Conservation (phyloP, 1,140 invertebrate genomes). For the Leptoteleia sp. region DNA sequence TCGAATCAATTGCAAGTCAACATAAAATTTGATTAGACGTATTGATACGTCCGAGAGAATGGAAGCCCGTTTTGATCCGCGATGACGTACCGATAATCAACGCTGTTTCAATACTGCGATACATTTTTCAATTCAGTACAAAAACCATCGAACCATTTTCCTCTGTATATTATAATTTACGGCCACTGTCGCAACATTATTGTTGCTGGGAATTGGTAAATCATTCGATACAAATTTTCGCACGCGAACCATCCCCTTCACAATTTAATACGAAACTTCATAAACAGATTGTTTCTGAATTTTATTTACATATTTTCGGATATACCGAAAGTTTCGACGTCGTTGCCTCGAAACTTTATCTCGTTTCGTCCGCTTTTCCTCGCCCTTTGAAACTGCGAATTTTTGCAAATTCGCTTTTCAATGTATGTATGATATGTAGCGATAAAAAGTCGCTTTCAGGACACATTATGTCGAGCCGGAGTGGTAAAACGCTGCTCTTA, state of each 20-base stretch:
- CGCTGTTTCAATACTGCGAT: slow-evolving; percentile 4
- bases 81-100: slow-evolving; percentile 38
- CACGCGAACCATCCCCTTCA: background rate
- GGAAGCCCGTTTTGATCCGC: slow-evolving; percentile 22
- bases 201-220: background rate
- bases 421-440: slow-evolving; percentile 28
- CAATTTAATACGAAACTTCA: slow-evolving; percentile 40
- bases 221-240: background rate
- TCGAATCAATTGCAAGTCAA: slow-evolving; percentile 39
- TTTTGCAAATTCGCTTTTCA: slow-evolving; percentile 28
- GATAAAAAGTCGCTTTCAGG: slow-evolving; percentile 37
- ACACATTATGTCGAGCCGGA: slow-evolving; percentile 14
- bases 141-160: background rate
- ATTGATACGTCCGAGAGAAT: slow-evolving; percentile 20
- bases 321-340: slow-evolving; percentile 24
- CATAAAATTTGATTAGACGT: slow-evolving; percentile 49
- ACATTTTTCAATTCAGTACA: slow-evolving; percentile 11
- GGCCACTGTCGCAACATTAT: background rate
- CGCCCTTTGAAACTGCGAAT: slow-evolving; percentile 26
- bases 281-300: slow-evolving; percentile 59
- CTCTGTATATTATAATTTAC: background rate
- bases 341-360: slow-evolving; percentile 25
- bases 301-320: slow-evolving; percentile 53
- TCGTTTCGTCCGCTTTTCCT: slow-evolving; percentile 1
- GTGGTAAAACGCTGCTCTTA: background rate